These are phyloP conservation scores for Pachypsylla venusta DNA, from an alignment of 1,140 invertebrate genomes.

Conservation along the genomic window DNA sequence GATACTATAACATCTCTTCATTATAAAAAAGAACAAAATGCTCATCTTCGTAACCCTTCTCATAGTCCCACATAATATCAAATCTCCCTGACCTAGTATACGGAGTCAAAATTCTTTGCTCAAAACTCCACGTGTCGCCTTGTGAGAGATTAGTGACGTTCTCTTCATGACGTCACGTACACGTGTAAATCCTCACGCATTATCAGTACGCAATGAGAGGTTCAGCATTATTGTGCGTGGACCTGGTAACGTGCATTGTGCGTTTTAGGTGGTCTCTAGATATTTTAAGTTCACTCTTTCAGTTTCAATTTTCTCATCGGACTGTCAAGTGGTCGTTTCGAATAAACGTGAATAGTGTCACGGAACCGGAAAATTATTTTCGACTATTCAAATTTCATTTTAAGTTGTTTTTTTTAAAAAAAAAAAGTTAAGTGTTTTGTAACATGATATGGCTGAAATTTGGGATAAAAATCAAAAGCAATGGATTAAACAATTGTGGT, in stretches of 20 bases:
- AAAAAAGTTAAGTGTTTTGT: neutral
- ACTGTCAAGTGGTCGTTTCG: neutral
- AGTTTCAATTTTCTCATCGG: neutral
- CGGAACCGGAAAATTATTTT: neutral
- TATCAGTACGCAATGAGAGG: neutral
- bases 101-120: neutral
- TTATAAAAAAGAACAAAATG: no score
- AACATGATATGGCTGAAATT: constrained; percentile 23
- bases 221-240: neutral
- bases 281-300: neutral
- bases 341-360: neutral
- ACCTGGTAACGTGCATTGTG: neutral
- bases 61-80: no score
- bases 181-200: constrained; percentile 5
- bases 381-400: neutral
- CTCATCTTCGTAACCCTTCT: no score
- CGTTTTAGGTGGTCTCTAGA: neutral
- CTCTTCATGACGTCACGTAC: neutral
- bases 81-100: neutral
- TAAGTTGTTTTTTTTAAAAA: neutral
- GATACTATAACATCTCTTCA: no score
- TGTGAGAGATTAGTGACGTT: neutral
- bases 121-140: neutral
- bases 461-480: constrained; percentile 25
- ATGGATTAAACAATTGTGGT: constrained; percentile 28